Evolutionary conservation across 2,888 invertebrate species (phyloP).

Genomic region (Globia sparganii): DNA sequence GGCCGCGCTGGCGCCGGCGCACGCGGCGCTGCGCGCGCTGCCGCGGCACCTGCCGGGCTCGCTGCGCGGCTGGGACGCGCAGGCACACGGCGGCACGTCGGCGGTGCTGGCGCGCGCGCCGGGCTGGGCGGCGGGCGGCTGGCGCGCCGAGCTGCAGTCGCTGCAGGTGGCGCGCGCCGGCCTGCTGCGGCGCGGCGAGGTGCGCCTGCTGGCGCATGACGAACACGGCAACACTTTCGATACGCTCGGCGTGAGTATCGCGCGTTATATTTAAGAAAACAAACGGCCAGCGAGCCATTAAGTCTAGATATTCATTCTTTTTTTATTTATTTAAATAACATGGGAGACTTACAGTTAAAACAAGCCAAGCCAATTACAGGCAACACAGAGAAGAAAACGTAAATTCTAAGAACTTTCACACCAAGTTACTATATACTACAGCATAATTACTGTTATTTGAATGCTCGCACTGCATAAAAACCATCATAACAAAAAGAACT

Average conservation of each 20-base stretch:
- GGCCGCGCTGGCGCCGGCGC: slow-evolving; percentile 64
- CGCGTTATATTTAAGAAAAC: background rate
- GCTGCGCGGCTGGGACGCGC: slow-evolving; percentile 71
- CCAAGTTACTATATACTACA: no score
- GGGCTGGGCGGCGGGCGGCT: slow-evolving; percentile 70
- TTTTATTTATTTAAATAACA: no score
- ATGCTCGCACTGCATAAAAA: no score
- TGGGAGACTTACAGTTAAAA: no score
- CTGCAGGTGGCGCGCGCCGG: slow-evolving; percentile 78
- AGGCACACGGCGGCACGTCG: slow-evolving; percentile 71
- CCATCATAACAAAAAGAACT: no score
- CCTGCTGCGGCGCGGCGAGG: slow-evolving; percentile 78
- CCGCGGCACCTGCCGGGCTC: slow-evolving; percentile 60
- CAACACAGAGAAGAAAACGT: no score
- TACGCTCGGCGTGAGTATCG: slow-evolving; percentile 63
- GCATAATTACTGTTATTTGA: no score
- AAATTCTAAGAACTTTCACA: no score
- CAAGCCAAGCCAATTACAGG: no score
- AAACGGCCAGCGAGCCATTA: background rate
- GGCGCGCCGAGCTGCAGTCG: slow-evolving; percentile 74
- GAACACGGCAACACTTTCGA: slow-evolving; percentile 43
- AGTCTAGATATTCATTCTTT: background rate
- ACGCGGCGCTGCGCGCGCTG: slow-evolving; percentile 64
- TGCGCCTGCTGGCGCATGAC: slow-evolving; percentile 68
- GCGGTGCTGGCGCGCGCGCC: slow-evolving; percentile 73